Percentiles rank a stretch among this genome's conserved stretches.
These are phyloP conservation scores for Melanostoma mellinum DNA, from an alignment of 2,888 invertebrate species.

Conservation along the genomic window DNA sequence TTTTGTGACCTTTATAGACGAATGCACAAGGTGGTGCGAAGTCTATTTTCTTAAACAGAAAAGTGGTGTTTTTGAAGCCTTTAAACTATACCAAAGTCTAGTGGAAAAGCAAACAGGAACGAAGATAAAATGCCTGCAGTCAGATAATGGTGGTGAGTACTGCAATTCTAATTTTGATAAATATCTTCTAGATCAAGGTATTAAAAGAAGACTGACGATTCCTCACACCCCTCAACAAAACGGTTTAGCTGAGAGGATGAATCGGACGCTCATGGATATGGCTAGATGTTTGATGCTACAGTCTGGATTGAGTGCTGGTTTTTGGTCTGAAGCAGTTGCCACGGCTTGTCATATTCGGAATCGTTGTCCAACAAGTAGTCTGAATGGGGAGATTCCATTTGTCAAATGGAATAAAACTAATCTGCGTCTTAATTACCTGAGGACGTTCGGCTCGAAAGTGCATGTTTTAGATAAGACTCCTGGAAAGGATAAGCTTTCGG, in stretches of 20 bases:
- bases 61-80: constrained; percentile 57
- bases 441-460: constrained; percentile 30
- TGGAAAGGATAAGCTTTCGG: constrained; percentile 42
- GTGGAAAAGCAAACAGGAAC: constrained; percentile 68
- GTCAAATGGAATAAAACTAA: constrained; percentile 13
- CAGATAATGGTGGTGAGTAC: constrained; percentile 76
- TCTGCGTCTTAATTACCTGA: constrained; percentile 8
- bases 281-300: constrained; percentile 75
- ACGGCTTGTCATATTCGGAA: constrained; percentile 36
- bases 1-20: constrained; percentile 58
- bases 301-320: constrained; percentile 50
- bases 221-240: constrained; percentile 74
- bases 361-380: constrained; percentile 22
- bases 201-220: constrained; percentile 73
- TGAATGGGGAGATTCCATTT: constrained; percentile 7
- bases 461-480: constrained; percentile 45
- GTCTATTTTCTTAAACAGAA: constrained; percentile 58
- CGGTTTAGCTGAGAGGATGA: constrained; percentile 75
- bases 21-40: constrained; percentile 48
- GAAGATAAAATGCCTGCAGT: constrained; percentile 74
- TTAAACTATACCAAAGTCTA: constrained; percentile 73
- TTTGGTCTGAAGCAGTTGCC: constrained; percentile 76
- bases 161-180: constrained; percentile 65
- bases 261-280: constrained; percentile 74
- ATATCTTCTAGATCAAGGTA: constrained; percentile 74